Conservation (phyloP, 2,113 vertebrate species). For the Pachycephala philippinensis region DNA sequence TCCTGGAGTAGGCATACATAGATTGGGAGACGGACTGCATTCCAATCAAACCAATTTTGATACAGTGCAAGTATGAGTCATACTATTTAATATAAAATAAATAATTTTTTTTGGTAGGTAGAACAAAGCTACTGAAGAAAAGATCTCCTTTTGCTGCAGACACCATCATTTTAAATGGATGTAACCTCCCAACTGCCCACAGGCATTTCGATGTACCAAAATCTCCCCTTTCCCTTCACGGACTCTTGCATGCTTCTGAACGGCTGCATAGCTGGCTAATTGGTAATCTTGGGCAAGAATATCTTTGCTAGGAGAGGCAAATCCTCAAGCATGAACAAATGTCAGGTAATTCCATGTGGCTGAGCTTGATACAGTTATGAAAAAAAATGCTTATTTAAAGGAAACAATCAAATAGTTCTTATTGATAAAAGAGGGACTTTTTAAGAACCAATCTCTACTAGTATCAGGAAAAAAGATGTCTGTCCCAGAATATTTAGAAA, state of each 20-base stretch:
- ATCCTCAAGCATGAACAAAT: neutral
- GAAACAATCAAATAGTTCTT: neutral
- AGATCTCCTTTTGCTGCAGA: neutral
- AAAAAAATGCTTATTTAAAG: neutral
- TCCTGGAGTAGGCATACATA: neutral
- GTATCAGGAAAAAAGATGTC: neutral
- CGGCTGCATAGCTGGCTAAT: neutral
- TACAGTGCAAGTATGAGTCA: neutral
- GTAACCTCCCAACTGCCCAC: neutral
- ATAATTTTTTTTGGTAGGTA: neutral
- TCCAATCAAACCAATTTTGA: neutral
- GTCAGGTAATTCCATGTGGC: neutral
- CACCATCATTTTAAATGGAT: neutral
- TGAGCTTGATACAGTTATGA: neutral
- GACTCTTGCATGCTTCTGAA: neutral
- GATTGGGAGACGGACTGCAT: neutral
- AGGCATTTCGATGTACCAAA: neutral
- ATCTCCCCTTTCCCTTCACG: neutral
- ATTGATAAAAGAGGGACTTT: neutral
- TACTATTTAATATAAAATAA: neutral
- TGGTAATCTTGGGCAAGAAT: neutral
- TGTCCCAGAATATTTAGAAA: neutral
- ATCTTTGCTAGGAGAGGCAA: neutral
- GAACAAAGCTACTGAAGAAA: neutral
- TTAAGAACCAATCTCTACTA: neutral